These are phyloP conservation scores for Pandemis heparana DNA, from an alignment of 2,888 invertebrate genomes.

Conservation along the genomic window DNA sequence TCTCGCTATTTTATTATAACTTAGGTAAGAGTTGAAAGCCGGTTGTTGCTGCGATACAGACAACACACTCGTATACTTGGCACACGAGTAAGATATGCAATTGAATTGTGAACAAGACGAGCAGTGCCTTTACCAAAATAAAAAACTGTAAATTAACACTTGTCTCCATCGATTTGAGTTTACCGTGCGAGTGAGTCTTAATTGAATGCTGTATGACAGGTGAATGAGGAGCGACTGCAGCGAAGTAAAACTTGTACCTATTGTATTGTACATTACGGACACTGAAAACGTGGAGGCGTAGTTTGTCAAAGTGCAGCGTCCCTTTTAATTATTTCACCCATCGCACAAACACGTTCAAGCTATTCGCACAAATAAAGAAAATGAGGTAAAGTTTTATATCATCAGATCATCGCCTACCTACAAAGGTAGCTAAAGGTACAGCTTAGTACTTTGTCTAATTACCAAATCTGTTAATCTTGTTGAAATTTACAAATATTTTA, in stretches of 20 bases:
- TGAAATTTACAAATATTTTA: neutral
- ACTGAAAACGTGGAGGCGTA: conserved; percentile 5
- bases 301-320: neutral
- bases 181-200: conserved; percentile 17
- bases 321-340: conserved; percentile 1
- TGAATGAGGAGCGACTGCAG: conserved; percentile 5
- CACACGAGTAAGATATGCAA: conserved; percentile 33
- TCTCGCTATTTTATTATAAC: conserved; percentile 41
- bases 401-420: neutral
- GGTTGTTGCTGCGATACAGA: conserved; percentile 29
- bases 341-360: conserved; percentile 1
- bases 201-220: conserved; percentile 1
- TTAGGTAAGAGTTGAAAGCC: conserved; percentile 31
- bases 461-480: neutral
- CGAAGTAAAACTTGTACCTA: neutral
- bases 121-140: conserved; percentile 40
- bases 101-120: conserved; percentile 36
- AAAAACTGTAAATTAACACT: conserved; percentile 15
- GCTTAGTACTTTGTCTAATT: conserved; percentile 1
- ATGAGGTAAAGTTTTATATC: neutral
- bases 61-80: conserved; percentile 21
- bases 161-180: conserved; percentile 22
- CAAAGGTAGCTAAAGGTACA: neutral
- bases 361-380: neutral
- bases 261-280: neutral